These are phyloP conservation scores for Hyposmocoma kahamanoa DNA, from an alignment of 1,140 invertebrate species.

Conservation along the genomic window DNA sequence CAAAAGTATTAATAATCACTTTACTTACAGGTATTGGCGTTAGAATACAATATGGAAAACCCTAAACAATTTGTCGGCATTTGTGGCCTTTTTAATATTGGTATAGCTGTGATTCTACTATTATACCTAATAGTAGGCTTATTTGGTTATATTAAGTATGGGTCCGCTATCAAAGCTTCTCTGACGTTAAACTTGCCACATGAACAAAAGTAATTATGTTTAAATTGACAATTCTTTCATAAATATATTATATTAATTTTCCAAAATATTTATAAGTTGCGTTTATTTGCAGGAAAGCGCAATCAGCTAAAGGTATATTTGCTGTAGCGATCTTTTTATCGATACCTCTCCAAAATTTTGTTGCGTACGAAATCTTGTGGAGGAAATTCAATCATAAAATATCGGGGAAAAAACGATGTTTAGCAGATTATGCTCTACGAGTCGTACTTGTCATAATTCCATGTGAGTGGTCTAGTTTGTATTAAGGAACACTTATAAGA, in stretches of 20 bases:
- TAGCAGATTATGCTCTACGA: constrained; percentile 73
- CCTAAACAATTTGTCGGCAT: constrained; percentile 79
- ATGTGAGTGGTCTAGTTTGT: too few relatives aligned
- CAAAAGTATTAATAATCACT: constrained; percentile 1
- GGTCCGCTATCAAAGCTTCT: constrained; percentile 73
- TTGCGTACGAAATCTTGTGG: constrained; percentile 89
- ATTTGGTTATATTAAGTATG: constrained; percentile 85
- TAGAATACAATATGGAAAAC: constrained; percentile 86
- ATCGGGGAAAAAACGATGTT: constrained; percentile 65
- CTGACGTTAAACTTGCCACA: constrained; percentile 81
- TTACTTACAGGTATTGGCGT: constrained; percentile 78
- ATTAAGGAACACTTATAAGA: too few relatives aligned
- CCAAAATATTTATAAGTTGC: too few relatives aligned
- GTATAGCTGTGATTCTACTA: constrained; percentile 80
- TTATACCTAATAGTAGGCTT: constrained; percentile 83
- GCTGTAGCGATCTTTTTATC: constrained; percentile 87
- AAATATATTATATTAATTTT: too few relatives aligned
- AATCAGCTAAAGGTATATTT: constrained; percentile 84
- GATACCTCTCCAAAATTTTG: constrained; percentile 90
- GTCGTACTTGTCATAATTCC: constrained; percentile 76
- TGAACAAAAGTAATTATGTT: constrained; percentile 71
- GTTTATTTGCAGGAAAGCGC: constrained; percentile 79
- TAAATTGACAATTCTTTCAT: too few relatives aligned
- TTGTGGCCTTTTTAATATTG: constrained; percentile 81
- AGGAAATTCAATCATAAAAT: constrained; percentile 61